Percentiles rank a stretch among this genome's conserved stretches.
Evolutionary conservation across 2,888 invertebrate genomes (phyloP).

Genomic region (Perdita meconis): DNA sequence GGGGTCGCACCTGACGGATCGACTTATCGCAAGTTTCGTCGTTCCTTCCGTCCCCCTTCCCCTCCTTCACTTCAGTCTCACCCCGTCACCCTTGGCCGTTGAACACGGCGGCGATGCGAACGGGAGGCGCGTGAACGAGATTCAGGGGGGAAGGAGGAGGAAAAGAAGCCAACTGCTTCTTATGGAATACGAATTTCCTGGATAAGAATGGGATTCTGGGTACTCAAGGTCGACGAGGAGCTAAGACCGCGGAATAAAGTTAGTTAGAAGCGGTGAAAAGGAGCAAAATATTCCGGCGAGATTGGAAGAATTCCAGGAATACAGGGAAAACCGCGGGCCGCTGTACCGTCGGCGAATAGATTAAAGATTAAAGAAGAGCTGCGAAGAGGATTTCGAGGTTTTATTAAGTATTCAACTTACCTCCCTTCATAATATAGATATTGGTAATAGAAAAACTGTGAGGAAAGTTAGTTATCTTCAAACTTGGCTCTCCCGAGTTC

Average conservation of each 20-base stretch:
- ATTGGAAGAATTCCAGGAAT: slow-evolving; percentile 53
- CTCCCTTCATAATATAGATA: slow-evolving; percentile 46
- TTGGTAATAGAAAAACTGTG: slow-evolving; percentile 43
- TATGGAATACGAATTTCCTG: slow-evolving; percentile 72
- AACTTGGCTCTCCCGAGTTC: slow-evolving; percentile 7
- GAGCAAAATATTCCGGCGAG: slow-evolving; percentile 59
- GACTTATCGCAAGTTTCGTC: slow-evolving; percentile 75
- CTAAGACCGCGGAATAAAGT: slow-evolving; percentile 67
- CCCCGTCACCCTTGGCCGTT: slow-evolving; percentile 1
- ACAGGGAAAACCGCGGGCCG: slow-evolving; percentile 27
- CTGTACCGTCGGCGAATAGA: slow-evolving; percentile 36
- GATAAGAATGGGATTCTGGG: slow-evolving; percentile 70
- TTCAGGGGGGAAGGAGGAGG: slow-evolving; percentile 13
- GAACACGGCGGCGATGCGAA: slow-evolving; percentile 37
- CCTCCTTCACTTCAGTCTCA: no score
- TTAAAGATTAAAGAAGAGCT: slow-evolving; percentile 53
- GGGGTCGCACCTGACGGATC: slow-evolving; percentile 75
- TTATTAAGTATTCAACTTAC: slow-evolving; percentile 55
- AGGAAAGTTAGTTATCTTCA: slow-evolving; percentile 41
- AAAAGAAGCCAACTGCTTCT: slow-evolving; percentile 47
- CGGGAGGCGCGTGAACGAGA: slow-evolving; percentile 52
- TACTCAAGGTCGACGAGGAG: slow-evolving; percentile 62
- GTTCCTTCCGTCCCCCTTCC: slow-evolving; percentile 12
- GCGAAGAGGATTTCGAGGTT: slow-evolving; percentile 45
- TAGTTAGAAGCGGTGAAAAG: slow-evolving; percentile 63